Evolutionary conservation across 2,113 vertebrate species (phyloP).

Genomic region (Dipodomys spectabilis): DNA sequence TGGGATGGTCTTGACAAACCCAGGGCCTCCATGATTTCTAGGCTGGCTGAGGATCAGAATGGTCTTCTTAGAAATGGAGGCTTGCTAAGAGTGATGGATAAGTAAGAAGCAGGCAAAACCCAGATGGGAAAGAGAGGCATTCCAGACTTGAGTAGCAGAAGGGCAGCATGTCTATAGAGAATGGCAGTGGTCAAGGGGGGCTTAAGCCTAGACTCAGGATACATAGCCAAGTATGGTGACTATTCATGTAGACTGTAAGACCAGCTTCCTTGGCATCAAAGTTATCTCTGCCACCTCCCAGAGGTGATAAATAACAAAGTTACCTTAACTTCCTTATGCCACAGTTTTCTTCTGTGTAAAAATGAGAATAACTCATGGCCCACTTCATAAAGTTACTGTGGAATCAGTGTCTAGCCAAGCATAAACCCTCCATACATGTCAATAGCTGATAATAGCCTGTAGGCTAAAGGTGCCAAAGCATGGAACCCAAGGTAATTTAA

Average conservation of each 20-base stretch:
- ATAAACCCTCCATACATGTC: not conserved
- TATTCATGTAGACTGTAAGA: not conserved
- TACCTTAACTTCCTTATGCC: not conserved
- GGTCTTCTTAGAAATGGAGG: not conserved
- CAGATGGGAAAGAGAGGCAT: not conserved
- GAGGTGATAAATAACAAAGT: not conserved
- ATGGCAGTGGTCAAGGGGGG: rapidly evolving
- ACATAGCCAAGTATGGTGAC: not conserved
- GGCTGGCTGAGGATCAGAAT: not conserved
- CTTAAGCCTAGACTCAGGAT: not conserved
- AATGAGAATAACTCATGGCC: no score
- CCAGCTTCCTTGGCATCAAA: not conserved
- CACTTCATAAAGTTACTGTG: not conserved
- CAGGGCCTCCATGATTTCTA: not conserved
- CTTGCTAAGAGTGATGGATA: not conserved
- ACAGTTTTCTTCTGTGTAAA: not conserved
- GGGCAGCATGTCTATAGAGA: not conserved
- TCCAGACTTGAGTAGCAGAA: not conserved
- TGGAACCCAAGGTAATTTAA: not conserved
- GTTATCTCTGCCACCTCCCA: not conserved
- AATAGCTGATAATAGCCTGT: not conserved
- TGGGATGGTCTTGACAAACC: not conserved
- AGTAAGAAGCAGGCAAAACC: not conserved
- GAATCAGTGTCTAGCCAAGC: not conserved
- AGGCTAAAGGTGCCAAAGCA: no score